These are phyloP conservation scores for Corythoichthys intestinalis DNA, from an alignment of 2,113 vertebrate species.

Conservation along the genomic window DNA sequence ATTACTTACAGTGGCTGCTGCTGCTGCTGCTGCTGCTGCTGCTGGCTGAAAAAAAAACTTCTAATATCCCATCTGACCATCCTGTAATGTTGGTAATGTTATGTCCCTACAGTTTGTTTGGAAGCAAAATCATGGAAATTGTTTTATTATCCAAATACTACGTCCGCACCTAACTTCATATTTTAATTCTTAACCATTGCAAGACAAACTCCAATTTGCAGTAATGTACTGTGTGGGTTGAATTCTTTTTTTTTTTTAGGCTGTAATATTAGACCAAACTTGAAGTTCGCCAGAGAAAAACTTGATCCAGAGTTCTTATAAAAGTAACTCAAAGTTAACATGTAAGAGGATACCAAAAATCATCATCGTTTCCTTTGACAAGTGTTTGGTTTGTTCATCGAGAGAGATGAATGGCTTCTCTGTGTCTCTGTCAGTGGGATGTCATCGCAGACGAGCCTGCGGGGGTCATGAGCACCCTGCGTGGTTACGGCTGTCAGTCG, in stretches of 20 bases:
- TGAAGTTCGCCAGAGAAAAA: slow-evolving; percentile 25
- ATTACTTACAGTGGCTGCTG: no score
- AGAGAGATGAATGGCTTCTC: slow-evolving; percentile 52
- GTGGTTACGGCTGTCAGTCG: slow-evolving; percentile 30
- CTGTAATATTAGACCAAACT: slow-evolving; percentile 37
- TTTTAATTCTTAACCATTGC: background rate
- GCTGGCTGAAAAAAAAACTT: no score
- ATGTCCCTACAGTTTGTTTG: no score
- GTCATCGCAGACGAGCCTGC: slow-evolving; percentile 44
- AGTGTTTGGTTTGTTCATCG: slow-evolving; percentile 47
- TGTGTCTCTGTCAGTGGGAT: slow-evolving; percentile 52
- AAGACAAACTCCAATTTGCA: background rate
- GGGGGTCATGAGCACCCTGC: slow-evolving; percentile 34
- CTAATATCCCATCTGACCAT: no score
- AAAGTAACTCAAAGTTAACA: slow-evolving; percentile 36
- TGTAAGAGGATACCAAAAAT: slow-evolving; percentile 32
- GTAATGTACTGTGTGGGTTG: background rate
- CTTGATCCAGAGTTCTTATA: slow-evolving; percentile 8
- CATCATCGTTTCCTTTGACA: slow-evolving; percentile 47
- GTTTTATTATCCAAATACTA: background rate
- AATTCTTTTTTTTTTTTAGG: background rate
- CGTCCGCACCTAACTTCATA: background rate
- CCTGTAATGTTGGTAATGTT: no score
- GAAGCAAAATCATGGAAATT: background rate
- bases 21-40: no score